Conservation (phyloP, 2,888 invertebrate species). For the Zelleria hepariella region DNA sequence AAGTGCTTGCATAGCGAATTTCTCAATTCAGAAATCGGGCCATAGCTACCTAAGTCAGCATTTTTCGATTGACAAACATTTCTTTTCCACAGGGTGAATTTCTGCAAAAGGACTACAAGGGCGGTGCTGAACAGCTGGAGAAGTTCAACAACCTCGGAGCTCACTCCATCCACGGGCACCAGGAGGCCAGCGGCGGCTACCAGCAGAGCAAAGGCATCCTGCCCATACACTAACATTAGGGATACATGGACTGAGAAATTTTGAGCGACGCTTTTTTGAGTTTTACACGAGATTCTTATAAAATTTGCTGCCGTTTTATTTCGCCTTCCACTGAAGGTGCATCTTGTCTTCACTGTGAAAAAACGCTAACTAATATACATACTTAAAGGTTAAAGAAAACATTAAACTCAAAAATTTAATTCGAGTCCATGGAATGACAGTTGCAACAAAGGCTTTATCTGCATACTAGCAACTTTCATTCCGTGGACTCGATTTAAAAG, state of each 20-base stretch:
- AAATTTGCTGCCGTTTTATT: not conserved
- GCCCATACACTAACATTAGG: conserved; percentile 51
- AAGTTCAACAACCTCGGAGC: conserved; percentile 74
- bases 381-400: too few relatives aligned
- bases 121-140: conserved; percentile 69
- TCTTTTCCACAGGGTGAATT: conserved; percentile 61
- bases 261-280: conserved; percentile 7
- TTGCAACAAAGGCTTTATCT: too few relatives aligned
- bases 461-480: too few relatives aligned
- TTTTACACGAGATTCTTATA: conserved; percentile 8
- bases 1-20: not conserved
- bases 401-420: too few relatives aligned
- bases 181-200: conserved; percentile 71
- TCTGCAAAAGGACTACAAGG: conserved; percentile 72
- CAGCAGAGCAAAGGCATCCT: conserved; percentile 71
- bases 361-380: too few relatives aligned
- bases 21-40: not conserved
- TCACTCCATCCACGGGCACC: conserved; percentile 73
- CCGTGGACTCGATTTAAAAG: too few relatives aligned
- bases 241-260: not conserved
- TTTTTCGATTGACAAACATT: not conserved
- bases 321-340: too few relatives aligned
- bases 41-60: not conserved
- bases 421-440: too few relatives aligned
- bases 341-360: too few relatives aligned